Evolutionary conservation across 2,888 invertebrate genomes (phyloP), one percentile per base, ranked within the genome.

Genomic region (Eilema caniola): DNA sequence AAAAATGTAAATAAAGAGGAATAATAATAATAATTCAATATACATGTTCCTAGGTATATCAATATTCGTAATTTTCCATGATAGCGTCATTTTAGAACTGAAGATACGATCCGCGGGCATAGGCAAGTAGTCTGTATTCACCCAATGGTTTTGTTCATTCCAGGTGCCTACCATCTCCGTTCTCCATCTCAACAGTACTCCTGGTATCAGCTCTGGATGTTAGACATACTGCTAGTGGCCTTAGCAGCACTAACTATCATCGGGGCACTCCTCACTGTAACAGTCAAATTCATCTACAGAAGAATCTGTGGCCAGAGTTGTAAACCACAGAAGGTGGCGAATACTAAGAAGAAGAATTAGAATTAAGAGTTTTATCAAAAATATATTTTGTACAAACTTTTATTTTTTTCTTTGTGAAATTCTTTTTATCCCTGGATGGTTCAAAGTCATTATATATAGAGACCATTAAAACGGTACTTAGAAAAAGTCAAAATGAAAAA

Each of bases 181-280:
- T 81, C 81, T 4, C n/a, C 63, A 0, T 75, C 80, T 0, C 62
- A 76, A 7, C 64, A 75, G 41, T 82, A 82, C 73, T 66, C 56
- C 33, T 81, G 81, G 81, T 47, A 76, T 20, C 72, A 82, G 60
- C 74, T 76, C 3, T 82, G 76, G 80, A 77, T 81, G 81, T 60
- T 81, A 12, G 82, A 81, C 57, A 4, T 81, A 0, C 41, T 72
- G 12, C 47, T 74, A 11, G n/a, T 77, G 3, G 31, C 64, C 1
- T 10, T 77, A 10, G 62, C 33, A 1, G 24, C 0, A 3, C 41
- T 81, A 1, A 11, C 53, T 0, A 3, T 65, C 3, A 59, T 76
- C 0, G 11, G 60, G 0, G 2, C 66, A 0, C 62, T 81, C 0
- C 25, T 74, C 20, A 67, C 10, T 23, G 10, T 72, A 0, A 37